Evolutionary conservation across 2,888 invertebrate genomes (phyloP), one percentile per base, ranked within the genome.

Genomic region (Chloroclystis v-ata): DNA sequence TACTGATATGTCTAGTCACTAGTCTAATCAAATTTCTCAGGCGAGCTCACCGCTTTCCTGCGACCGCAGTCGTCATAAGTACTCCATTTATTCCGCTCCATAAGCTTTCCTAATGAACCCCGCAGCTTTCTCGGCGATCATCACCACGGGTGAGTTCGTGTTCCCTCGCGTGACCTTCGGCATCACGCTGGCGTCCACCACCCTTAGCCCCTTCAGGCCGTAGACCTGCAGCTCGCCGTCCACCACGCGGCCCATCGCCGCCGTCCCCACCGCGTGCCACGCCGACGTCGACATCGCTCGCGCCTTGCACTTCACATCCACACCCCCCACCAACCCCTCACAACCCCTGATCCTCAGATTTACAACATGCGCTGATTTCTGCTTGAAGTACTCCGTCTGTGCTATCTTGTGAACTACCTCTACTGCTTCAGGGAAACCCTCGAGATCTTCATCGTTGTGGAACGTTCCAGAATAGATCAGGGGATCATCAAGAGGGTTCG

Each of bases 291-390:
- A 82, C 55, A 71, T 63, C 14, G 68, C 65, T 28, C 39, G 63
- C 1, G 82, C 67, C 9, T 58, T 61, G 58, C 92, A 92, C 41
- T 69, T 79, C 71, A 88, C 75, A 59, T 77, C 76, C 4, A 82
- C 84, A 12, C 63, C 64, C 0, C 45, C 61, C 0, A 11, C 7
- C 57, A 80, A 28, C 50, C 62, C 57, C 1, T 59, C 52, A 53
- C 85, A 85, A 3, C 50, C 60, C 0, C 67, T 61, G 13, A 77
- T 49, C 1, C 61, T 56, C 1, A 80, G 49, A 26, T 79, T 64
- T 3, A 84, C 52, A 1, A 75, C 58, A 14, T 59, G 59, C 4
- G 82, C 79, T 0, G 63, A 59, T 50, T 72, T 74, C 0, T 47
- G 24, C 25, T 52, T 67, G 28, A 85, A 81, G 44, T 82, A 77